Conservation (phyloP, 2,113 vertebrate genomes). For the Chinchilla lanigera region DNA sequence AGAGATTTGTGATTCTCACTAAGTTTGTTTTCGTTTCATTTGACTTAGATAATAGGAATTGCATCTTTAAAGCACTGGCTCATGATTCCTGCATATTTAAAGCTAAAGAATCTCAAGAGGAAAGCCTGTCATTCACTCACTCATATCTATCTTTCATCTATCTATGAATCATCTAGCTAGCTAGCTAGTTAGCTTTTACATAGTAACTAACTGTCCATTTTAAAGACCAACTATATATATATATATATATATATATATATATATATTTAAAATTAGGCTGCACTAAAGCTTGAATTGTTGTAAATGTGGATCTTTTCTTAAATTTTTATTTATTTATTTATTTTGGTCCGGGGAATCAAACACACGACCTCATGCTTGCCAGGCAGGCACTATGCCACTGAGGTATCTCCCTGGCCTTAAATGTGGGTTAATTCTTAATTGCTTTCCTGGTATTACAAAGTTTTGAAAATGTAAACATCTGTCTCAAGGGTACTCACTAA, state of each 20-base stretch:
- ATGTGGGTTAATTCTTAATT: background rate
- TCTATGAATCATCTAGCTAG: no score
- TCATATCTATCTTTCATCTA: background rate
- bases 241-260: background rate
- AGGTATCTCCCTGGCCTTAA: background rate
- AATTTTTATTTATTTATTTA: no score
- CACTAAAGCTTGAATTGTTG: background rate
- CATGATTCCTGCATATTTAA: background rate
- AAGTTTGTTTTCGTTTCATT: slow-evolving; percentile 51
- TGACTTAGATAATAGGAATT: slow-evolving; percentile 32
- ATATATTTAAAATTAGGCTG: background rate
- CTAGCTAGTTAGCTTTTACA: background rate
- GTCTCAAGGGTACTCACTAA: background rate
- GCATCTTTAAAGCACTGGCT: background rate
- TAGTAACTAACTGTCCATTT: background rate
- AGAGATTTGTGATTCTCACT: background rate
- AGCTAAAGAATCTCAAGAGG: background rate
- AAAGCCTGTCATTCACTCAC: background rate
- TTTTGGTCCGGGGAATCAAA: no score
- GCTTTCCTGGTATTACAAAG: background rate
- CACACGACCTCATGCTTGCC: no score
- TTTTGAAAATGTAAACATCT: background rate
- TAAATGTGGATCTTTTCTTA: background rate
- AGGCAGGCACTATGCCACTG: no score
- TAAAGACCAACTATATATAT: background rate